A percentile compares a stretch with the other conserved stretches of the same genome.
phyloP scores from a whole-genome alignment of 2,113 vertebrate species.

The Azemiops feae region DNA sequence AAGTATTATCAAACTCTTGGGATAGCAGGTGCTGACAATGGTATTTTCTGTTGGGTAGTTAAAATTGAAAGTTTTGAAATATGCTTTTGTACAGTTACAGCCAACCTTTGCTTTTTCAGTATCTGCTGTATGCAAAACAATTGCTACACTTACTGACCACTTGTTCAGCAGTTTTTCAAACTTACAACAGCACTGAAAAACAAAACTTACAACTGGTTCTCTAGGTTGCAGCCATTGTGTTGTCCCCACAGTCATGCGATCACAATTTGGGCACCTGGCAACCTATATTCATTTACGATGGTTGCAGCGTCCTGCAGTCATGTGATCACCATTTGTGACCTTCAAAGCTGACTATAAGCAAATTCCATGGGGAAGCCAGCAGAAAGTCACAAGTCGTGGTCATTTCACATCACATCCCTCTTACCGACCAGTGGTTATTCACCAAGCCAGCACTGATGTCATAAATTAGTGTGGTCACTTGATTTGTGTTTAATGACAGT shows the following conservation, averaged over 20 bases:
- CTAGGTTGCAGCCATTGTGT: not conserved
- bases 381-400: not conserved
- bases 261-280: not conserved
- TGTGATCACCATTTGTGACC: not conserved
- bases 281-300: not conserved
- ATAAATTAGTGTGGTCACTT: not conserved
- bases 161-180: not conserved
- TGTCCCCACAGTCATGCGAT: not conserved
- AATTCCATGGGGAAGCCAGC: not conserved
- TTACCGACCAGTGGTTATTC: not conserved
- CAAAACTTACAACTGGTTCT: not conserved
- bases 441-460: not conserved
- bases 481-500: not conserved
- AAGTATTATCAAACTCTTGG: not conserved
- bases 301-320: not conserved
- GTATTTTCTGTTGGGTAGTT: not conserved
- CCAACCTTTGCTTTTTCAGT: not conserved
- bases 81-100: not conserved
- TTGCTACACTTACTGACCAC: not conserved
- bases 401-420: not conserved
- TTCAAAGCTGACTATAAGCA: not conserved
- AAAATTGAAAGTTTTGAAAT: conserved; percentile 1
- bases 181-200: not conserved
- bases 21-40: fast-evolving
- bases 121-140: not conserved